Evolutionary conservation across 2,888 invertebrate species (phyloP), one percentile per base, ranked within the genome.

Genomic region (Acrocera orbiculus): DNA sequence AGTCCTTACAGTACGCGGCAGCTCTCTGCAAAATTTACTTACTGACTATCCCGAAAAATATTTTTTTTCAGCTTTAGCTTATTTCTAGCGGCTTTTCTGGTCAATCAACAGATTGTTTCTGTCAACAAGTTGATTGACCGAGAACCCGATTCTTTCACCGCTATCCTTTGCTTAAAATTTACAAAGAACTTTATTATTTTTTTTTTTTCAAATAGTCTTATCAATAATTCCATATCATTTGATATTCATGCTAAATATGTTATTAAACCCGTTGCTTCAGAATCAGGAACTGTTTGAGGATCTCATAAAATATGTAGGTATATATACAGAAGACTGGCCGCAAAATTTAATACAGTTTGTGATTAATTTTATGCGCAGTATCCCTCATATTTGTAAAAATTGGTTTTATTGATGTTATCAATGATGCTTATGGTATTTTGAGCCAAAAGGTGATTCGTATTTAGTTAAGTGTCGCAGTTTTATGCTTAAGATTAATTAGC

Each of bases 241-340:
- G 62, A 47, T 6, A 64, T 44, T 10, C 64, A 53, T 7, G 59
- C 54, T 37, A 66, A 53, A 40, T 62, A 58, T n/a, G 66, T 53
- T 16, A 56, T 45, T 19, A 66, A 38, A 33, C 59, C 52, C 8
- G 52, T 48, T 3, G 51, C 46, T 32, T 50, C 61, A 16, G 62
- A 61, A 39, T 63, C 59, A 2, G 62, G 50, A 9, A 61, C 48
- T 13, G 53, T 55, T 35, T 51, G 52, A 2, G 71, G 70, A 56
- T 66, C 69, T 46, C 76, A 76, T 0, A 78, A 61, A 42, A 74
- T 58, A 59, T 73, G 76, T 10, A 78, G 58, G 49, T n/a, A n/a
- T n/a, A n/a, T n/a, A n/a, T n/a, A n/a, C n/a, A n/a, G n/a, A 75
- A 76, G 20, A 79, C 70, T 1, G 78, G 70, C 3, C 70, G 63